These are phyloP conservation scores for Sterna hirundo DNA, from an alignment of 2,113 vertebrate species.

Conservation along the genomic window DNA sequence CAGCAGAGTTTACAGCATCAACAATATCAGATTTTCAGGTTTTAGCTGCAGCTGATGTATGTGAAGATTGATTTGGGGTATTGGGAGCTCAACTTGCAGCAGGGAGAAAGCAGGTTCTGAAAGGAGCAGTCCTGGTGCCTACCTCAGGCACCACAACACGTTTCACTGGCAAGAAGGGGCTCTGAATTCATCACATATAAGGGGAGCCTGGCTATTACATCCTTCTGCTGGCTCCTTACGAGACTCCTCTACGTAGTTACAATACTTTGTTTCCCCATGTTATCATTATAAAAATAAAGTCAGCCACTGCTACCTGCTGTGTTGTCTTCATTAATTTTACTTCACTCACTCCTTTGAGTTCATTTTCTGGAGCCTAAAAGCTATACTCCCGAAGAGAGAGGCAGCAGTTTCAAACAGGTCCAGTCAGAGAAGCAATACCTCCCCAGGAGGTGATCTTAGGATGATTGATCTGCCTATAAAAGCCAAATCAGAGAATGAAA, in stretches of 20 bases:
- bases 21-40: not conserved
- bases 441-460: not conserved
- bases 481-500: conserved; percentile 20
- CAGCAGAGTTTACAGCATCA: not conserved
- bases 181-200: not conserved
- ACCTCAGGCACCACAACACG: not conserved
- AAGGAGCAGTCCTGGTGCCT: not conserved
- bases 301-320: not conserved
- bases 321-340: not conserved
- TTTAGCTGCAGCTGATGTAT: not conserved
- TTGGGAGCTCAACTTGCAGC: not conserved
- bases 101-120: not conserved
- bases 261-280: not conserved
- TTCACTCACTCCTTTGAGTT: not conserved
- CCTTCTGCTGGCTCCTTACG: not conserved
- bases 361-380: not conserved
- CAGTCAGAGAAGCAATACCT: not conserved
- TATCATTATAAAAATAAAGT: not conserved
- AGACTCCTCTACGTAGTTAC: not conserved
- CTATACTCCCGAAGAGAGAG: not conserved
- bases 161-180: not conserved
- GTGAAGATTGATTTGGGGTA: not conserved
- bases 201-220: not conserved
- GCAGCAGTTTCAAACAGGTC: not conserved
- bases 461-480: conserved; percentile 35